These are phyloP conservation scores for Drosophila aff. DNA, from an alignment of 1,140 invertebrate species.

Conservation along the genomic window DNA sequence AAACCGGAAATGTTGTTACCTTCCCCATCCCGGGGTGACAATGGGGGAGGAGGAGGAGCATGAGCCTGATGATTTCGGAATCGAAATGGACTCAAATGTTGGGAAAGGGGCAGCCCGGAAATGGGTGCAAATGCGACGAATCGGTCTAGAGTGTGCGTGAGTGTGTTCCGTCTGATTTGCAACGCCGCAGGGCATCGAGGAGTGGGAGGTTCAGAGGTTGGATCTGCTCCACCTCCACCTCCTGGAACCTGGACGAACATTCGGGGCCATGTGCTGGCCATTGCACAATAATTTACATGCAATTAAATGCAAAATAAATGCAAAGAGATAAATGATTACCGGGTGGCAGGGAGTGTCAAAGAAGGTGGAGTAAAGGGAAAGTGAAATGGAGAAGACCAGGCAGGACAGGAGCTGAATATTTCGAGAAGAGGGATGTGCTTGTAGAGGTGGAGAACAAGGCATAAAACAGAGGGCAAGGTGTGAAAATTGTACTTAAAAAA, in stretches of 20 bases:
- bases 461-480: too few species aligned
- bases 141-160: constrained; percentile 22
- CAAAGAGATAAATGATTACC: constrained; percentile 49
- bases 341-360: background rate
- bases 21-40: constrained; percentile 6
- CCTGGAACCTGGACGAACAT: background rate
- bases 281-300: constrained; percentile 76
- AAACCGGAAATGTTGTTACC: constrained; percentile 80
- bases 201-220: background rate
- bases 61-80: constrained; percentile 10
- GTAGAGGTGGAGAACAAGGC: background rate
- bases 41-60: background rate
- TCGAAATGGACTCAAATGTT: background rate
- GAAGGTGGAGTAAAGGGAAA: background rate
- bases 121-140: constrained; percentile 75
- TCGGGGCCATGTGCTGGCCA: constrained; percentile 32
- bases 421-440: too few species aligned
- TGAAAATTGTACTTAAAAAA: too few species aligned
- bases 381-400: background rate
- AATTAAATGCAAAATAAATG: constrained; percentile 70
- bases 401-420: background rate
- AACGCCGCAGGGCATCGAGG: constrained; percentile 49
- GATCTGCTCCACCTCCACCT: background rate
- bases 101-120: constrained; percentile 29
- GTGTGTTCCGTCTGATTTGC: constrained; percentile 44